Evolutionary conservation across 2,113 vertebrate genomes (phyloP).

Genomic region (Scomber scombrus): DNA sequence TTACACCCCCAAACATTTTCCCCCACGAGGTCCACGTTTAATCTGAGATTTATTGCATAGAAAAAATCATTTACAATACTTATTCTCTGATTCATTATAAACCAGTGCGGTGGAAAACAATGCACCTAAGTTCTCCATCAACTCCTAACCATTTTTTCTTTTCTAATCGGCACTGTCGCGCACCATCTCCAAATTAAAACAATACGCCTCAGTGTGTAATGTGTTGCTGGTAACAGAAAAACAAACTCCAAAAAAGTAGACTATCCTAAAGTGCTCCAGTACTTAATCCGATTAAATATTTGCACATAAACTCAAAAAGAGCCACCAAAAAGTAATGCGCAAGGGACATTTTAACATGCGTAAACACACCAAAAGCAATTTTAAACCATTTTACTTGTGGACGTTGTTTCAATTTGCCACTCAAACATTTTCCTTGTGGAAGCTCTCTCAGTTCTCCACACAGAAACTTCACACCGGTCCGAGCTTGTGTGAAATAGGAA

Average conservation of each 20-base stretch:
- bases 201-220: neutral
- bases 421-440: constrained; percentile 2
- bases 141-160: neutral
- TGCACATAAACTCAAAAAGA: neutral
- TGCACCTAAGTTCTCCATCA: neutral
- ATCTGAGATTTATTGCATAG: neutral
- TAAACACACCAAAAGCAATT: constrained; percentile 1
- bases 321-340: neutral
- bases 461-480: constrained; percentile 56
- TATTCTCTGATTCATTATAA: neutral
- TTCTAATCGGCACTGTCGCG: neutral
- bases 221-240: neutral
- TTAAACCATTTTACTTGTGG: neutral
- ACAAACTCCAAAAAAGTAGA: neutral
- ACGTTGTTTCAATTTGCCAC: neutral
- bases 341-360: constrained; percentile 3
- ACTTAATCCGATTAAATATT: neutral
- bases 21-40: no score
- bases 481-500: constrained; percentile 71
- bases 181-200: neutral
- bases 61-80: neutral
- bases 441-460: neutral
- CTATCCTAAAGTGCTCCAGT: neutral
- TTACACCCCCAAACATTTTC: neutral
- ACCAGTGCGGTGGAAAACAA: neutral